Evolutionary conservation across 2,113 vertebrate species (phyloP).

Genomic region (Corythaeola cristata): DNA sequence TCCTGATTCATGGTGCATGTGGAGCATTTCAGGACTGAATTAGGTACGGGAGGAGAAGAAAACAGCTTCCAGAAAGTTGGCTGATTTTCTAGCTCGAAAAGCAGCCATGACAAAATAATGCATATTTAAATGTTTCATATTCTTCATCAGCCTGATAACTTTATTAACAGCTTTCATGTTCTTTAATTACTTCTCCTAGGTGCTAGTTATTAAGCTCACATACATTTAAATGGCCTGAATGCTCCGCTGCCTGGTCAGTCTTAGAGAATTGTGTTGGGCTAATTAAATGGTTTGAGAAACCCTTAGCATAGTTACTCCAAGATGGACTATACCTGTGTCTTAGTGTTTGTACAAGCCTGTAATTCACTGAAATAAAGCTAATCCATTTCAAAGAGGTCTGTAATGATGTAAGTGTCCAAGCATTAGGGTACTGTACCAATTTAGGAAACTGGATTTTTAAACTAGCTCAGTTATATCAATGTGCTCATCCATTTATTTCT

Average conservation of each 20-base stretch:
- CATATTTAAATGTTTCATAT: neutral
- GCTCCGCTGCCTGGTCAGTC: neutral
- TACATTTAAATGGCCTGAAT: neutral
- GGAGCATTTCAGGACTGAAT: neutral
- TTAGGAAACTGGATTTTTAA: neutral
- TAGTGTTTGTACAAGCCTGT: neutral
- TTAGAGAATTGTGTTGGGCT: neutral
- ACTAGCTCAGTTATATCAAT: neutral
- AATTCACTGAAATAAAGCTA: neutral
- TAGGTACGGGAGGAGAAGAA: neutral
- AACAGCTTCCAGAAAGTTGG: neutral
- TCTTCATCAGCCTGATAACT: neutral
- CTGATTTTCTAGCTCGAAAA: neutral
- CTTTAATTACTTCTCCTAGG: neutral
- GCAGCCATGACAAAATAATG: neutral
- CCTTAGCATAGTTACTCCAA: neutral
- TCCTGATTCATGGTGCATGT: neutral
- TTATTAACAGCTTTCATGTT: neutral
- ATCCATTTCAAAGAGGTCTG: neutral
- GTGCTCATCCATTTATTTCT: neutral
- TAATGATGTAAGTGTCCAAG: neutral
- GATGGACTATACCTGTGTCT: too few species aligned
- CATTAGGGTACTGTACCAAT: neutral
- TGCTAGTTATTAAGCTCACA: neutral
- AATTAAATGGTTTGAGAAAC: neutral